These are phyloP conservation scores for Aradophagus sp. DNA, from an alignment of 1,140 invertebrate species.

Conservation along the genomic window DNA sequence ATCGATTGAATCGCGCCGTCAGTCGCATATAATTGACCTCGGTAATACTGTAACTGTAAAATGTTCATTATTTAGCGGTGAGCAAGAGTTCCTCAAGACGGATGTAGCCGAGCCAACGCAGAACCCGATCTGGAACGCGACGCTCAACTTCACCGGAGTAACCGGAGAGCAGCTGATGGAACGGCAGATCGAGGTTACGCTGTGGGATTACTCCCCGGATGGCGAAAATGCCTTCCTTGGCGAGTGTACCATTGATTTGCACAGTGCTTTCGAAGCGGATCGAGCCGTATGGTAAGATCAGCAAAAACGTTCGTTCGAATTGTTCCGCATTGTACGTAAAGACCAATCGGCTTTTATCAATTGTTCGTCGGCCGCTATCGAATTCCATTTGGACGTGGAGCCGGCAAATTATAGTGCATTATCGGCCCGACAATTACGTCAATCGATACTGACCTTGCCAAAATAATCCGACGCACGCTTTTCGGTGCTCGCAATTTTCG, in stretches of 20 bases:
- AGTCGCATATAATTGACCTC: no score
- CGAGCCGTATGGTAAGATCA: slow-evolving; percentile 83
- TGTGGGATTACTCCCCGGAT: slow-evolving; percentile 89
- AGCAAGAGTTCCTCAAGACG: slow-evolving; percentile 83
- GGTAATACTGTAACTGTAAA: no score
- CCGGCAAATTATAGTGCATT: slow-evolving; percentile 16
- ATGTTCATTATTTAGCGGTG: slow-evolving; percentile 76
- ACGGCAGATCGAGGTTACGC: slow-evolving; percentile 86
- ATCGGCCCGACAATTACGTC: slow-evolving; percentile 28
- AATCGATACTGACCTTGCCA: slow-evolving; percentile 31
- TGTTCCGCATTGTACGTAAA: slow-evolving; percentile 52
- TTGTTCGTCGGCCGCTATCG: slow-evolving; percentile 40
- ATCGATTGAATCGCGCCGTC: no score
- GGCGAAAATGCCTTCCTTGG: slow-evolving; percentile 88
- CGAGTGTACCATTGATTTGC: slow-evolving; percentile 86
- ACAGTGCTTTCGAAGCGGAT: slow-evolving; percentile 89
- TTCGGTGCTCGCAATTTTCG: no score
- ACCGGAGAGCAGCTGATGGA: slow-evolving; percentile 86
- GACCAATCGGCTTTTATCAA: slow-evolving; percentile 40
- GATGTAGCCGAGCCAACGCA: slow-evolving; percentile 87
- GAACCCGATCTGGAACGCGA: slow-evolving; percentile 92
- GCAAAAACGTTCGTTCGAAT: slow-evolving; percentile 53
- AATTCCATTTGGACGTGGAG: slow-evolving; percentile 34
- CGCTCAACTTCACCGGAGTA: slow-evolving; percentile 86
- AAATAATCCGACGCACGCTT: no score